These are phyloP conservation scores for Gymnarchus niloticus DNA, from an alignment of 2,113 vertebrate genomes.

Conservation along the genomic window DNA sequence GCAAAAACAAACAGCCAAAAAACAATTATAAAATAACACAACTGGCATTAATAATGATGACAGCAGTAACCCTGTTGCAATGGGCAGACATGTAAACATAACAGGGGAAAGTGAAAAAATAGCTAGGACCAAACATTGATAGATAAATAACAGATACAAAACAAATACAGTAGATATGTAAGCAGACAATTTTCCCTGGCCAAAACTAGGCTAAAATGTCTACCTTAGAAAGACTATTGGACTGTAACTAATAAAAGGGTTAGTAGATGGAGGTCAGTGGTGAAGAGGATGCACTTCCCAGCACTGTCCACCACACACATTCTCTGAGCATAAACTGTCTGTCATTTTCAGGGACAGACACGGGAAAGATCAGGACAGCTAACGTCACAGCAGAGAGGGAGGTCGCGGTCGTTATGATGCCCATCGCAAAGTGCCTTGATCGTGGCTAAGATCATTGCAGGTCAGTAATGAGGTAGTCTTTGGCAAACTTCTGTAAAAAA, in stretches of 20 bases:
- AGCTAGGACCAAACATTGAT: background rate
- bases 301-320: background rate
- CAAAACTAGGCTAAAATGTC: background rate
- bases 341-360: background rate
- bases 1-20: background rate
- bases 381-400: background rate
- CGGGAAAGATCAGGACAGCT: background rate
- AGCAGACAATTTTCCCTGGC: background rate
- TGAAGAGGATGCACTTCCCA: background rate
- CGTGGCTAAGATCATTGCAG: no score
- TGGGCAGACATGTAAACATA: background rate
- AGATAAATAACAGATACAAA: background rate
- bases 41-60: background rate
- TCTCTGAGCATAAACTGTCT: no score
- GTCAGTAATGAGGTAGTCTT: background rate
- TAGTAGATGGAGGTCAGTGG: background rate
- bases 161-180: background rate
- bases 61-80: background rate
- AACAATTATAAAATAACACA: background rate
- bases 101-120: background rate
- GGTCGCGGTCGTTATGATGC: background rate
- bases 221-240: no score
- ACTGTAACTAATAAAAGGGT: background rate
- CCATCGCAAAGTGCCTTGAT: no score
- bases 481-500: background rate